These are phyloP conservation scores for Coenobita brevimanus DNA, from an alignment of 1,140 invertebrate genomes.

Conservation along the genomic window DNA sequence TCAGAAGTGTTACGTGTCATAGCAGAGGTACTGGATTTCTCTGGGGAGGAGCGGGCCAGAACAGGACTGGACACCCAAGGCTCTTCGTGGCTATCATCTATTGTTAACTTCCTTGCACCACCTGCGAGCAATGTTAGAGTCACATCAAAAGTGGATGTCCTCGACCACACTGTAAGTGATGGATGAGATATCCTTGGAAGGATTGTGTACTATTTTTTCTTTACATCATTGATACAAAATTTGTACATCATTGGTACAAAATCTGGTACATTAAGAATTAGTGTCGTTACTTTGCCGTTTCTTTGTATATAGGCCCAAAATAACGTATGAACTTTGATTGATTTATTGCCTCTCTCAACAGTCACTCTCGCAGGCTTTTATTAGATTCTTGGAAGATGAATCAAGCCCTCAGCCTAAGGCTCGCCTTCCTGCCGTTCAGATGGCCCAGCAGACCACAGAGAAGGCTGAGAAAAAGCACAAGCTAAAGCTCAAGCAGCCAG, in stretches of 20 bases:
- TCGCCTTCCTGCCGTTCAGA: conserved; percentile 47
- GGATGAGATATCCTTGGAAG: too few relatives aligned
- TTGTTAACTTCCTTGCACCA: conserved; percentile 54
- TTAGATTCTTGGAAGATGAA: conserved; percentile 90
- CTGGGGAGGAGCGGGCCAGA: conserved; percentile 84
- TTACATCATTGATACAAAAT: too few relatives aligned
- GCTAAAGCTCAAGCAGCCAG: conserved; percentile 47
- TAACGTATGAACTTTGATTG: neutral
- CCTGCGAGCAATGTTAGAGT: conserved; percentile 39
- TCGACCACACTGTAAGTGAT: conserved; percentile 50
- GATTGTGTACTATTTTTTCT: too few relatives aligned
- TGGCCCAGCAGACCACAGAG: conserved; percentile 49
- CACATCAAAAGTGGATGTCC: conserved; percentile 49
- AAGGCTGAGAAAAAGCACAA: conserved; percentile 53
- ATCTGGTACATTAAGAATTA: too few relatives aligned
- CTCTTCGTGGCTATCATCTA: conserved; percentile 43
- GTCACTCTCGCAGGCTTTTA: conserved; percentile 87
- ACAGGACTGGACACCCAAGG: conserved; percentile 77
- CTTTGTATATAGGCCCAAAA: neutral
- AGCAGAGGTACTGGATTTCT: conserved; percentile 90
- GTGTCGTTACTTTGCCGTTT: neutral
- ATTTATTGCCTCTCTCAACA: neutral
- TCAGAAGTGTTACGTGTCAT: conserved; percentile 86
- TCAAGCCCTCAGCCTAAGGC: conserved; percentile 74
- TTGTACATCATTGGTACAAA: too few relatives aligned